Evolutionary conservation across 1,140 invertebrate genomes (phyloP).

Genomic region (Bombus picipes): DNA sequence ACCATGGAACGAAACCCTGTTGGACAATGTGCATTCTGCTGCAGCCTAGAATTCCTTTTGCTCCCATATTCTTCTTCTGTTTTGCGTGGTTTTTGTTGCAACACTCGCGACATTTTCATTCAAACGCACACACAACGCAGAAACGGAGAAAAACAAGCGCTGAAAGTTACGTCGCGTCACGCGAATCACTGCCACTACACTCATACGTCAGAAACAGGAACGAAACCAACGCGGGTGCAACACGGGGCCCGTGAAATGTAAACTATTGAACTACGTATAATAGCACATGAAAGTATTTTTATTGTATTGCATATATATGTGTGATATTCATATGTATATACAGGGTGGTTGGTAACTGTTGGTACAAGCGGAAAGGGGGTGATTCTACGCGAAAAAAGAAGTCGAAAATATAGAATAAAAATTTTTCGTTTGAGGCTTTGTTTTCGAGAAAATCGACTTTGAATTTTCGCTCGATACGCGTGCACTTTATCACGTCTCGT

Average conservation of each 20-base stretch:
- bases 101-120: conserved; percentile 18
- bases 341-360: too few species aligned
- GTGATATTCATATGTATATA: too few species aligned
- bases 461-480: too few species aligned
- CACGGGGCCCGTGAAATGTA: background rate
- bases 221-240: background rate
- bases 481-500: too few species aligned
- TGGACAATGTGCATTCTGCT: background rate
- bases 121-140: background rate
- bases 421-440: too few species aligned
- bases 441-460: too few species aligned
- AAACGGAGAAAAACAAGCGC: background rate
- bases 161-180: background rate
- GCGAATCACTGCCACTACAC: background rate
- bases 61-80: conserved; percentile 21
- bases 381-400: too few species aligned
- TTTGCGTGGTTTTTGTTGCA: background rate
- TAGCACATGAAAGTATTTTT: too few species aligned
- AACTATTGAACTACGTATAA: too few species aligned
- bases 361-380: too few species aligned
- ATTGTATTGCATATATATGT: too few species aligned
- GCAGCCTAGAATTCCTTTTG: conserved; percentile 5
- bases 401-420: too few species aligned
- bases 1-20: background rate
- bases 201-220: background rate